phyloP scores from a whole-genome alignment of 2,888 invertebrate species.

The Philonicus albiceps region DNA sequence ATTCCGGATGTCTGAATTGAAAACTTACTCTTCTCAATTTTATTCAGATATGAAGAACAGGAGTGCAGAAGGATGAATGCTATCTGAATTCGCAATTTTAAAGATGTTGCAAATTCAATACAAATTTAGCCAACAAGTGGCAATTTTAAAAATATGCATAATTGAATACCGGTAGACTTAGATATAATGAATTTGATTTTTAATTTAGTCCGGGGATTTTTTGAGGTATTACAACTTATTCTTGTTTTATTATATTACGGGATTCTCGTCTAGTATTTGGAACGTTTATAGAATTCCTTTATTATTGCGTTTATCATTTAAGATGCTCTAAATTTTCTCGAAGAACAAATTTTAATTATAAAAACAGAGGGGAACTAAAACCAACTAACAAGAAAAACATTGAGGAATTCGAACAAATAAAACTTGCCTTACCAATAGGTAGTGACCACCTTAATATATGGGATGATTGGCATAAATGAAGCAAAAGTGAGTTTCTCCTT shows the following conservation, averaged over 20 bases:
- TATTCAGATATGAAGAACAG: neutral
- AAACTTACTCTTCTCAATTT: neutral
- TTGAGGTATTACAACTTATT: no score
- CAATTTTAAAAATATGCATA: neutral
- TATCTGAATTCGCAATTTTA: neutral
- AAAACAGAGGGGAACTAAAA: no score
- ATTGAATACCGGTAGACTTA: neutral
- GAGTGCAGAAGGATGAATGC: neutral
- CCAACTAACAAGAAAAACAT: no score
- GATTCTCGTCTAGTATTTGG: no score
- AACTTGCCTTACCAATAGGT: no score
- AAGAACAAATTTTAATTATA: no score
- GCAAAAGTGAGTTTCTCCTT: neutral
- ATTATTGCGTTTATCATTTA: no score
- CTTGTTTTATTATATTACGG: no score
- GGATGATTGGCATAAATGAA: neutral
- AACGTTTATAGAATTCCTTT: no score
- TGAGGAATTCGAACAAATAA: no score
- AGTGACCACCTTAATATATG: no score
- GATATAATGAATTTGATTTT: neutral
- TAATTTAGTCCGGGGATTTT: neutral
- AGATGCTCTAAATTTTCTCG: no score
- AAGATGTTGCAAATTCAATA: neutral
- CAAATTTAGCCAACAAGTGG: neutral
- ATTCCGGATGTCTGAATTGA: neutral